phyloP scores from a whole-genome alignment of 2,888 invertebrate genomes.

The Ophonus ardosiacus region DNA sequence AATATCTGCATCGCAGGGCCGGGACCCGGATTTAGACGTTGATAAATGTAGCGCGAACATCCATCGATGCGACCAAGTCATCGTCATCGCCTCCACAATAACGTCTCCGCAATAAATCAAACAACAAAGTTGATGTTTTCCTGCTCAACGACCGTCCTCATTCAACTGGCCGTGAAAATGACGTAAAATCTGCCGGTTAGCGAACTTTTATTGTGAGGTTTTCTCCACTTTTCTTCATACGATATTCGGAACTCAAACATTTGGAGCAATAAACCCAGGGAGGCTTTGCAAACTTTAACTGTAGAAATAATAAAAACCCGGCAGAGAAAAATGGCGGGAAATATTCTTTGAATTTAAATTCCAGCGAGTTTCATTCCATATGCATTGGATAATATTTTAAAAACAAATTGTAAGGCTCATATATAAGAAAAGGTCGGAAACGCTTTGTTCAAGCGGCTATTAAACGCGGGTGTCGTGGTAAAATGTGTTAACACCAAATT shows the following conservation, averaged over 20 bases:
- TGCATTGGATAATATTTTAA: slow-evolving; percentile 54
- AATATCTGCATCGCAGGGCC: slow-evolving; percentile 4
- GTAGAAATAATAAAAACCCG: slow-evolving; percentile 52
- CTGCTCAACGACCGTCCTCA: slow-evolving; percentile 54
- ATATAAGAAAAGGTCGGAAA: slow-evolving; percentile 38
- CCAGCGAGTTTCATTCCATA: slow-evolving; percentile 45
- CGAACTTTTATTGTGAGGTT: slow-evolving; percentile 54
- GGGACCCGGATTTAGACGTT: slow-evolving; percentile 1
- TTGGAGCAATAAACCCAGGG: slow-evolving; percentile 53
- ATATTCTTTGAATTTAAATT: slow-evolving; percentile 56
- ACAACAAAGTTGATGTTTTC: slow-evolving; percentile 49
- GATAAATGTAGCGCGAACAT: slow-evolving; percentile 48
- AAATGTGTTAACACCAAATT: slow-evolving; percentile 12
- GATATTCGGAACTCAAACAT: slow-evolving; percentile 57
- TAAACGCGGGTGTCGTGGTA: slow-evolving; percentile 9
- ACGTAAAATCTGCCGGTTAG: slow-evolving; percentile 61
- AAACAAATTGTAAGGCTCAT: slow-evolving; percentile 34
- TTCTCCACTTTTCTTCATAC: slow-evolving; percentile 32
- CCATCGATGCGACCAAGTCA: slow-evolving; percentile 35
- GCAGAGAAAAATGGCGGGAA: slow-evolving; percentile 45
- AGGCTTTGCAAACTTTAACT: slow-evolving; percentile 58
- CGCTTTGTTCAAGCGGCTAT: slow-evolving; percentile 29
- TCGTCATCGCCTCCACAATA: slow-evolving; percentile 40
- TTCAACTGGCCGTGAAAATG: slow-evolving; percentile 61
- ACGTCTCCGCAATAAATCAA: slow-evolving; percentile 48